A percentile compares a stretch with the other conserved stretches of the same genome.
Evolutionary conservation across 2,797 vertebrate species (phyloP).

Genomic region (Eupleurogrammus muticus): DNA sequence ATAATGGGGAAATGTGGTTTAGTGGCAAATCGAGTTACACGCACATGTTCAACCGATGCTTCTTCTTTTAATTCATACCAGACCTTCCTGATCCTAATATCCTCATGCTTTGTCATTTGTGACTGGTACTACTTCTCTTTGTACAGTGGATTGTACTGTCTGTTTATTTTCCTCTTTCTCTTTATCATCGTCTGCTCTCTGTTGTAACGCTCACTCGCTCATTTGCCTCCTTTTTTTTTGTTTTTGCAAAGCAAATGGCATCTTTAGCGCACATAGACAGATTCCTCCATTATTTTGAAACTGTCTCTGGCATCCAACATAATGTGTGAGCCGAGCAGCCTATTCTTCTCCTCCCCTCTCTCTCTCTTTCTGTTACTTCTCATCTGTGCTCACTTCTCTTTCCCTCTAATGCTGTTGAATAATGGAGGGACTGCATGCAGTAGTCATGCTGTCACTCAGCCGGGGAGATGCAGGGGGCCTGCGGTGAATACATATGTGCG

Average conservation of each 20-base stretch:
- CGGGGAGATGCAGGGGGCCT: slow-evolving; percentile 66
- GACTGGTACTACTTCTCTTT: slow-evolving; percentile 38
- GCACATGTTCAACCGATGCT: slow-evolving; percentile 7
- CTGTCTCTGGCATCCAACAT: slow-evolving; percentile 47
- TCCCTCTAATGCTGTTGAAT: slow-evolving; percentile 78
- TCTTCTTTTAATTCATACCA: slow-evolving; percentile 52
- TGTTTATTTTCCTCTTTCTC: slow-evolving; percentile 39
- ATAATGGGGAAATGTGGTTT: slow-evolving; percentile 45
- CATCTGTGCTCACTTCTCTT: slow-evolving; percentile 63
- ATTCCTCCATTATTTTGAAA: slow-evolving; percentile 65
- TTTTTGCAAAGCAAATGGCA: slow-evolving; percentile 45
- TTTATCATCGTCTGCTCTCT: slow-evolving; percentile 45
- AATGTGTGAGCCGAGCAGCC: slow-evolving; percentile 57
- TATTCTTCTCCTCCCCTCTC: slow-evolving; percentile 49
- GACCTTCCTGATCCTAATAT: slow-evolving; percentile 46
- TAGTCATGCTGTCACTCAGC: slow-evolving; percentile 80
- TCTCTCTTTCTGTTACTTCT: slow-evolving; percentile 58
- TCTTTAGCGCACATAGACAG: slow-evolving; percentile 49
- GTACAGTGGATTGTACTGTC: slow-evolving; percentile 46
- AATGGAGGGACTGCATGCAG: slow-evolving; percentile 80
- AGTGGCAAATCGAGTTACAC: slow-evolving; percentile 34
- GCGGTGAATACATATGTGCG: slow-evolving; percentile 68
- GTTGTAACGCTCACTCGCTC: slow-evolving; percentile 39
- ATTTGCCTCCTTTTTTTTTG: slow-evolving; percentile 36
- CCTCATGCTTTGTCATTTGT: slow-evolving; percentile 46